Base-by-base conservation (phyloP, 2,797 vertebrate species). In the Semotilus atromaculatus region DNA sequence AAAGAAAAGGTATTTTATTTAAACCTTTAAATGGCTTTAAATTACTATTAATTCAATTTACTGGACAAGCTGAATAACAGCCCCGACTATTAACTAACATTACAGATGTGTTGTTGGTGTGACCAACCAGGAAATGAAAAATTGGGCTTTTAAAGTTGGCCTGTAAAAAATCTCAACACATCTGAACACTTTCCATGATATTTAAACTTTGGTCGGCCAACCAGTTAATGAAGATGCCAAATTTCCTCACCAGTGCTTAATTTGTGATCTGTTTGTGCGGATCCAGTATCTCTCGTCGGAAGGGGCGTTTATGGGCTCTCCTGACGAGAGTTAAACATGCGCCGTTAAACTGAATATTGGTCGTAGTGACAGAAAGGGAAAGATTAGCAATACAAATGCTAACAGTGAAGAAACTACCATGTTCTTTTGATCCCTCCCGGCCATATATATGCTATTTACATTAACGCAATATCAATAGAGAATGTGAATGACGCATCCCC, bases 31-130 rank as follows among this genome's bases (percentile, higher is more conserved):
- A 62, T 78, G 2, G 29, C 73, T 18, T 72, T 73, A 11, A 13
- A 55, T 71, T 26, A 21, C 51, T 72, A 10, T 67, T 29, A 23
- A 9, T 62, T 64, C 0, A 7, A 64, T 51, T 51, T 51, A 67
- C 34, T 76, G 73, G 34, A 31, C 26, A 45, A 40, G 19, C 16
- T 60, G n/a, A 45, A 43, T 43, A 70, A 23, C 34, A 29, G 48
- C 38, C 38, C 19, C 21, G 3, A 36, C 40, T 85, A n/a, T 53
- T 66, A 67, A 86, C 83, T 66, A 67, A 86, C 83, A 85, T 75
- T 86, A 85, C 26, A 55, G 58, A 67, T 68, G 7, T 51, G 36
- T 55, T n/a, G 3, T 45, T 60, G 68, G 48, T 77, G 4, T 77
- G n/a, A 68, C 21, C 29, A 48, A 40, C 16, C 55, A 67, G 26